Base-by-base conservation (phyloP, 2,113 vertebrate genomes). In the Ciconia boyciana region DNA sequence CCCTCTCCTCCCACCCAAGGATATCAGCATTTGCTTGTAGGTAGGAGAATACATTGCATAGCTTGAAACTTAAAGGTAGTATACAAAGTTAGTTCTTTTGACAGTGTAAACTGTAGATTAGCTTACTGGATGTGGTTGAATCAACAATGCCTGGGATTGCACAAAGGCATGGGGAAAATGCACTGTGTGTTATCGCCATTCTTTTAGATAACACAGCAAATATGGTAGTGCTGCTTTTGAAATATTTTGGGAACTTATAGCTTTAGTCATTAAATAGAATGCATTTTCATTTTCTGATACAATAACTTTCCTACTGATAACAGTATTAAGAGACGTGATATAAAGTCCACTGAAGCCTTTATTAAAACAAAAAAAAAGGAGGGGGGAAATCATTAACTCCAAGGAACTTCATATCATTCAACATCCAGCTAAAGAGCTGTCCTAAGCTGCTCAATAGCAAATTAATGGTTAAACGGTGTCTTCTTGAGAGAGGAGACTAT, bases 171-270 rank as follows among this genome's bases (percentile, higher is more conserved):
- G 54, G 25, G 32, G n/a, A 69, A 64, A 62, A 62, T 43, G 34
- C 24, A 16, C 6, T 29, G 24, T 4, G 2, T 1, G 0, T 64
- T 64, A 32, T 31, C 7, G 1, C 28, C 6, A 3, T 60, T 60
- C 58, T 46, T 82, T 48, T 7, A 77, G 16, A 32, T 76, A n/a
- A n/a, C 22, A 31, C 6, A 46, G 55, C 43, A 58, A 65, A 70
- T 49, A 18, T 1, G 4, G 5, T 31, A 16, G 17, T 65, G 24
- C 66, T 69, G 26, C 41, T 72, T 89, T 71, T 41, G 16, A 83
- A 58, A 32, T 12, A 15, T 52, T 68, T 72, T 8, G 25, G 36
- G 48, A 69, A 29, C 8, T 75, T 65, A 13, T 2, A 76, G 54
- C 15, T 74, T 57, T 8, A 68, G 31, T 68, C 13, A 25, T 65